Base-by-base conservation (phyloP, 2,113 vertebrate genomes). In the Lagenorhynchus albirostris region DNA sequence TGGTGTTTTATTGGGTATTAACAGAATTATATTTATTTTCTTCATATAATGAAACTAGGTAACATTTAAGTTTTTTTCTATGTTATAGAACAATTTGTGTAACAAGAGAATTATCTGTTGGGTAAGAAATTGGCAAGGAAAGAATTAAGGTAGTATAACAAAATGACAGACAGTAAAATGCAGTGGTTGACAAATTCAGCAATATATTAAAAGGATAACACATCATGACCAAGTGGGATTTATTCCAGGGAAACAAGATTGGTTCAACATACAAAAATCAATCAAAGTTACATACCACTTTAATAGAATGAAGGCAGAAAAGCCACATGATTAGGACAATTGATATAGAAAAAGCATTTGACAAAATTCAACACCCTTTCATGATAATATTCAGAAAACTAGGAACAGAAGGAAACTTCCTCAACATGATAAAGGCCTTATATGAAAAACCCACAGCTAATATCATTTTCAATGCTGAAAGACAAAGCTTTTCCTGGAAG, bases 361-460 rank as follows among this genome's bases (percentile, higher is more conserved):
- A 77, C 44, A 50, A 50, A 50, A 77, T 50, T 50, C 29, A 77
- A 77, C 74, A 50, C 31, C 26, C 17, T 50, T 77, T 50, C 44
- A 33, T 77, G 29, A 77, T 33, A 76, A 76, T 47, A 50, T 77
- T 77, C 74, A 20, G 29, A 77, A 77, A 50, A 33, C 44, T 50
- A 77, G 74, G 44, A 77, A 77, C 74, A 50, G 17, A 77, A 77
- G 29, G 2, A 77, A 76, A 33, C 29, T 77, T 33, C 29, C 18
- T 77, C 44, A 80, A 90, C 29, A 33, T 25, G 53, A 89, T 33
- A 33, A 60, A 21, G 36, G 58, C 29, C 44, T 53, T 29, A 33
- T 94, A 73, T 41, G n/a, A 94, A 62, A 94, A 73, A 74, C 65
- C 41, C 58, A 94, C n/a, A 83, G n/a, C 20, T 53, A 83, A 82